A percentile compares a stretch with the other conserved stretches of the same genome.
Evolutionary conservation across 1,140 invertebrate species (phyloP).

Genomic region (Listronotus bonariensis): DNA sequence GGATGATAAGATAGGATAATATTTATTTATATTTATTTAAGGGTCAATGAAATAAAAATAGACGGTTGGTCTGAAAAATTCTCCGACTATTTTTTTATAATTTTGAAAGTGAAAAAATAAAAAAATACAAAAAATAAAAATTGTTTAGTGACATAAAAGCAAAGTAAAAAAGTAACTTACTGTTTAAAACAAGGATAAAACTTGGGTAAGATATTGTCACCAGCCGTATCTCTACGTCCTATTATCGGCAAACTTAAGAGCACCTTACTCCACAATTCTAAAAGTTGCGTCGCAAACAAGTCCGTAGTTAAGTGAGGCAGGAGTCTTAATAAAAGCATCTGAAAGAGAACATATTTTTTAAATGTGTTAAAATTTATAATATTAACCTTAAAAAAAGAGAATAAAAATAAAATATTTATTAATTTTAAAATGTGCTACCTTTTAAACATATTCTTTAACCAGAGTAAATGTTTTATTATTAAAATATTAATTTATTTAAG

Average conservation of each 20-base stretch:
- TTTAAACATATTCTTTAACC: too few relatives aligned
- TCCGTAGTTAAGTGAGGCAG: slow-evolving; percentile 57
- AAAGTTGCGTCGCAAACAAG: slow-evolving; percentile 42
- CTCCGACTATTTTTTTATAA: too few relatives aligned
- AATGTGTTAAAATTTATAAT: too few relatives aligned
- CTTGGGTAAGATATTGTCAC: slow-evolving; percentile 52
- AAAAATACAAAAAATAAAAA: too few relatives aligned
- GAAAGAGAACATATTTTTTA: too few relatives aligned
- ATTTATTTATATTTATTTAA: not conserved
- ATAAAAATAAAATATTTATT: not conserved
- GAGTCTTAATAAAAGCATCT: slow-evolving; percentile 64
- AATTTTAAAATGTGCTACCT: slow-evolving; percentile 1
- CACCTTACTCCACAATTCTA: slow-evolving; percentile 50
- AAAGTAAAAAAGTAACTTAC: slow-evolving; percentile 36
- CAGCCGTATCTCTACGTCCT: slow-evolving; percentile 50
- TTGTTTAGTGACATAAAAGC: too few relatives aligned
- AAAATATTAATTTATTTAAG: too few relatives aligned
- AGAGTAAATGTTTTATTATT: too few relatives aligned
- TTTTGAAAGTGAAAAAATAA: too few relatives aligned
- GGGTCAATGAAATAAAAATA: too few relatives aligned
- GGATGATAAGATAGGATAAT: not conserved
- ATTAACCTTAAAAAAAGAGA: too few relatives aligned
- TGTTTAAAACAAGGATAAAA: slow-evolving; percentile 52
- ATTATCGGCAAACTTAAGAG: slow-evolving; percentile 51
- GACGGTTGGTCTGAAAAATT: too few relatives aligned